A percentile compares a stretch with the other conserved stretches of the same genome.
Evolutionary conservation across 2,113 vertebrate species (phyloP).

Genomic region (Nesoenas mayeri): DNA sequence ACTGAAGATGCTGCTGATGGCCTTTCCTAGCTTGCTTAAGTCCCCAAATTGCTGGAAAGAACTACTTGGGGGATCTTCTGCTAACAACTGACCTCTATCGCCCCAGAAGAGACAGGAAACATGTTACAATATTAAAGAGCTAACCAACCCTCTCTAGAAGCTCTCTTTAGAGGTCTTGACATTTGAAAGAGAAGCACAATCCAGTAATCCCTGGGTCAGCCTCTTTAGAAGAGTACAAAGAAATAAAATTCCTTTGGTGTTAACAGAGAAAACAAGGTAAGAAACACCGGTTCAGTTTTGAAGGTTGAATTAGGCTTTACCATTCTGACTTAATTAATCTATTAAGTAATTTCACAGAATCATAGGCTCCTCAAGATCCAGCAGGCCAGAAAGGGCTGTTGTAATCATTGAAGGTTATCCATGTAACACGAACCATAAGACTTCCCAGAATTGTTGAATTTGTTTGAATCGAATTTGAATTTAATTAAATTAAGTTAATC

Average conservation of each 20-base stretch:
- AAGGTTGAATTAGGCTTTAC: background rate
- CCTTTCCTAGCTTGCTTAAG: background rate
- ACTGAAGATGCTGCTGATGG: background rate
- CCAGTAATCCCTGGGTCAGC: background rate
- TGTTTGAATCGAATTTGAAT: conserved; percentile 10
- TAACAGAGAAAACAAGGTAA: background rate
- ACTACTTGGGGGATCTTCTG: background rate
- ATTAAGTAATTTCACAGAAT: conserved; percentile 1
- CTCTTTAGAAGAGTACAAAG: background rate
- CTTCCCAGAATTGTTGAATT: conserved; percentile 9
- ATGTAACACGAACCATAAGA: background rate
- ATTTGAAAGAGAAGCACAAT: background rate
- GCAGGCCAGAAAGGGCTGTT: background rate
- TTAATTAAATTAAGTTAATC: background rate
- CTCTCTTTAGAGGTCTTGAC: background rate
- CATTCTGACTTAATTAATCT: background rate
- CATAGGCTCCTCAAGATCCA: background rate
- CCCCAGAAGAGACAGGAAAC: background rate
- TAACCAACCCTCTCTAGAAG: background rate
- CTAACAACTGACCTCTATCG: rapidly evolving
- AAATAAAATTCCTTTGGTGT: background rate
- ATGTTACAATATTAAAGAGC: background rate
- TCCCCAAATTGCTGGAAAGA: background rate
- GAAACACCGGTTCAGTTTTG: background rate
- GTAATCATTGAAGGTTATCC: background rate